phyloP scores from a whole-genome alignment of 2,888 invertebrate species.

The Cerceris rybyensis region DNA sequence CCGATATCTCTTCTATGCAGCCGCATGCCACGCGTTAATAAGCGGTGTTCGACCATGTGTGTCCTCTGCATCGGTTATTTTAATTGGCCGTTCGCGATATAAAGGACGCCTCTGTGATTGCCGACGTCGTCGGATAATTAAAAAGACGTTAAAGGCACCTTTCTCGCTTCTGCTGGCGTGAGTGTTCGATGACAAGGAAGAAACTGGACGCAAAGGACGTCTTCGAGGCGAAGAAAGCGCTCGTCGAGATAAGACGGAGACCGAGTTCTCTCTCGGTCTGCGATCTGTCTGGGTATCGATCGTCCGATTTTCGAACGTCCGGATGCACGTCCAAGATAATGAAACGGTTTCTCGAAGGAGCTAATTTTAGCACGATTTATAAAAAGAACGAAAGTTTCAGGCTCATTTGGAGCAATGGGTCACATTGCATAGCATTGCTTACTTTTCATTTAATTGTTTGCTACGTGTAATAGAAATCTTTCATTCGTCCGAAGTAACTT shows the following conservation, averaged over 20 bases:
- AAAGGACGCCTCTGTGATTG: conserved; percentile 50
- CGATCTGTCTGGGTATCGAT: neutral
- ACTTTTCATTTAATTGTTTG: too few species aligned
- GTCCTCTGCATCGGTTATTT: conserved; percentile 49
- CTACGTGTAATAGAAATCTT: too few species aligned
- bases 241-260: conserved; percentile 4
- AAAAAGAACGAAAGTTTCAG: too few species aligned
- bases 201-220: conserved; percentile 10
- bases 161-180: conserved; percentile 13
- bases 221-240: neutral
- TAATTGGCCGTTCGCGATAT: conserved; percentile 55
- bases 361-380: too few species aligned
- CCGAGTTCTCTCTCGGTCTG: neutral
- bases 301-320: conserved; percentile 1
- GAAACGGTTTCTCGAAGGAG: too few species aligned
- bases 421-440: too few species aligned
- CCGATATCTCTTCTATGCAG: conserved; percentile 9
- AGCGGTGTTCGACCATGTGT: neutral
- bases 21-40: conserved; percentile 2
- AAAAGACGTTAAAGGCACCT: conserved; percentile 58
- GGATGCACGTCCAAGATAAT: neutral
- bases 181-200: conserved; percentile 18
- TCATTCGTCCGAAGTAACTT: too few species aligned
- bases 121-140: conserved; percentile 57
- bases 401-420: too few species aligned